Evolutionary conservation across 2,113 vertebrate species (phyloP), one percentile per base, ranked within the genome.

Genomic region (crab-eating macaque (Macaca fascicularis)): DNA sequence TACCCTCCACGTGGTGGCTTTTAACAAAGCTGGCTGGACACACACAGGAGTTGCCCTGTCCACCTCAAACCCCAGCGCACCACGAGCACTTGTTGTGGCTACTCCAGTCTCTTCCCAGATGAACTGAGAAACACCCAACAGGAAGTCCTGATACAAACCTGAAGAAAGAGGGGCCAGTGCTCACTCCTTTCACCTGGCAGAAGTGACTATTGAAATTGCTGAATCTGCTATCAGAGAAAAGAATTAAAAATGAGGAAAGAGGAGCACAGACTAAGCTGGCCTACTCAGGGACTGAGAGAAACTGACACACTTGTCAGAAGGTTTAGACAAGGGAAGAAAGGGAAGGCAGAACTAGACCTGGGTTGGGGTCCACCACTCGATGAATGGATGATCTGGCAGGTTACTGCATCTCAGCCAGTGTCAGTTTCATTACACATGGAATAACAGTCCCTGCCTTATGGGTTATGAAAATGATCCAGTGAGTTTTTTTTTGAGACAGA

Each of bases 1-100:
- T 6, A 0, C 35, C 35, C 16, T 69, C 14, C 25, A 1, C 3
- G 5, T 20, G 0, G 5, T 43, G 22, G 61, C 89, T 35, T 25
- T 61, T 55, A 69, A n/a, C 74, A 84, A 3, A 88, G 57, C 70
- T 80, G n/a, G 48, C 67, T 14, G 8, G 69, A 64, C 27, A 32
- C 0, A 1, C 61, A 27, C 40, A 22, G 38, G 30, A 38, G 6
- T n/a, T 38, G 32, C 52, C 38, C 43, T 80, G 57, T 16, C 0
- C 2, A 2, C 59, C 30, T 48, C 38, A 38, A 30, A 67, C 17
- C 43, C 55, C 17, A 6, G 17, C 4, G 50, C 3, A 7, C 38
- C 3, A 10, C 32, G 50, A 72, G 55, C 52, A 17, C 35, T 70
- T 72, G 50, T 35, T 79, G 38, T 27, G 38, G 19, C 38, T 10